Conservation (phyloP, 2,888 invertebrate genomes). For the Ichneumoninae sp. region DNA sequence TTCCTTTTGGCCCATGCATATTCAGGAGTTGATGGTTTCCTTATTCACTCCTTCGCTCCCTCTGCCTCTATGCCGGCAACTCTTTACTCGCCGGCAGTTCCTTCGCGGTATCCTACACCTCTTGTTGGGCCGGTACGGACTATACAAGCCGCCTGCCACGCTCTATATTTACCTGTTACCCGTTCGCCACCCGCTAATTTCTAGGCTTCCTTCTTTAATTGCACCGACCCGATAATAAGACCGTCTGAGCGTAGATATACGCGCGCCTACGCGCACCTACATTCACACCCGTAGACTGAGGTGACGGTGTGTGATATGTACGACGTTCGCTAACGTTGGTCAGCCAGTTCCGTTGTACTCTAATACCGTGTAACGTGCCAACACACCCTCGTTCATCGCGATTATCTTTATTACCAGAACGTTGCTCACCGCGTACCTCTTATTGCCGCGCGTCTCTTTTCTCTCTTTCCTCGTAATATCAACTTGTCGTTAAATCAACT, state of each 20-base stretch:
- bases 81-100: conserved; percentile 55
- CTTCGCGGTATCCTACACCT: conserved; percentile 46
- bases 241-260: conserved; percentile 70
- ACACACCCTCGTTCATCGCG: conserved; percentile 75
- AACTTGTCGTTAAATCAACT: conserved; percentile 39
- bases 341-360: conserved; percentile 26
- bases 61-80: conserved; percentile 63
- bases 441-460: conserved; percentile 21
- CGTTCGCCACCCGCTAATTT: conserved; percentile 82
- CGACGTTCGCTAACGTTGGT: conserved; percentile 26
- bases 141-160: conserved; percentile 71
- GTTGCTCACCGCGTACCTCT: conserved; percentile 39
- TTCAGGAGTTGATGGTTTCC: conserved; percentile 76
- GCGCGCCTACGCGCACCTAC: conserved; percentile 8
- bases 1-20: conserved; percentile 83
- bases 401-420: conserved; percentile 74
- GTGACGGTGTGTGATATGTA: conserved; percentile 8
- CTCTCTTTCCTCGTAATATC: conserved; percentile 17
- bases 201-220: conserved; percentile 83
- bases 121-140: conserved; percentile 67
- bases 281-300: conserved; percentile 35
- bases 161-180: conserved; percentile 79
- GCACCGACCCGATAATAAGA: conserved; percentile 80
- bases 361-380: conserved; percentile 76
- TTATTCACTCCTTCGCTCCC: conserved; percentile 69